Percentiles rank a stretch among this genome's conserved stretches.
phyloP scores from a whole-genome alignment of 2,888 invertebrate genomes.

The Pachydiplax longipennis region DNA sequence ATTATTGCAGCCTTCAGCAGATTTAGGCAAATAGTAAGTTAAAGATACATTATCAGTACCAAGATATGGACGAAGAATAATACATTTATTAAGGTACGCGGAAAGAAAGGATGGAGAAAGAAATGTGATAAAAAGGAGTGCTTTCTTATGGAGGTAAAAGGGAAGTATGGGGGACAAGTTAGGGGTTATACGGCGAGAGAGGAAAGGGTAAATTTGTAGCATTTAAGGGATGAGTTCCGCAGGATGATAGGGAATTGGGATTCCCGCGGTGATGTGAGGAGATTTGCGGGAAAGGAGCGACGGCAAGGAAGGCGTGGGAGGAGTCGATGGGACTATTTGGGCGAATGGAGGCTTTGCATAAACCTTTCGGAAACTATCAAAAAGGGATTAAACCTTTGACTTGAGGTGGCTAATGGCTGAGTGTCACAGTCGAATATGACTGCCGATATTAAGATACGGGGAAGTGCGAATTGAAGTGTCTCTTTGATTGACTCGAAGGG shows the following conservation, averaged over 20 bases:
- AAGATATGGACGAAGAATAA: too few relatives aligned
- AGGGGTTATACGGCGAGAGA: neutral
- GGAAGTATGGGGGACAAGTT: neutral
- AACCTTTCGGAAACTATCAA: neutral
- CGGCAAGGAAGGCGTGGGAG: neutral
- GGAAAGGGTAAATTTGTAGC: neutral
- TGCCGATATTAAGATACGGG: neutral
- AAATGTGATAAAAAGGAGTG: neutral
- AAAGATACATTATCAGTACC: too few relatives aligned
- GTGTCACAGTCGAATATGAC: neutral
- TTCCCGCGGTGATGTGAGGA: neutral
- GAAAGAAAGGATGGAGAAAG: too few relatives aligned
- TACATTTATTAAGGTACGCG: too few relatives aligned
- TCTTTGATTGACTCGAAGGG: neutral
- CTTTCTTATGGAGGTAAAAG: neutral
- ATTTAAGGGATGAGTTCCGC: neutral
- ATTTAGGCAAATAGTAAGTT: too few relatives aligned
- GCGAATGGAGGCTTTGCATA: neutral
- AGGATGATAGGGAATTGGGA: neutral
- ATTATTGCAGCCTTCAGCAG: too few relatives aligned
- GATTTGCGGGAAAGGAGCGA: neutral
- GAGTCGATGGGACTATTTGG: neutral
- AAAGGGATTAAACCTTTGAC: slow-evolving; percentile 2
- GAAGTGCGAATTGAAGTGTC: neutral
- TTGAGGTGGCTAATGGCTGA: neutral